Evolutionary conservation across 2,888 invertebrate species (phyloP).

Genomic region (Polylopha cassiicola): DNA sequence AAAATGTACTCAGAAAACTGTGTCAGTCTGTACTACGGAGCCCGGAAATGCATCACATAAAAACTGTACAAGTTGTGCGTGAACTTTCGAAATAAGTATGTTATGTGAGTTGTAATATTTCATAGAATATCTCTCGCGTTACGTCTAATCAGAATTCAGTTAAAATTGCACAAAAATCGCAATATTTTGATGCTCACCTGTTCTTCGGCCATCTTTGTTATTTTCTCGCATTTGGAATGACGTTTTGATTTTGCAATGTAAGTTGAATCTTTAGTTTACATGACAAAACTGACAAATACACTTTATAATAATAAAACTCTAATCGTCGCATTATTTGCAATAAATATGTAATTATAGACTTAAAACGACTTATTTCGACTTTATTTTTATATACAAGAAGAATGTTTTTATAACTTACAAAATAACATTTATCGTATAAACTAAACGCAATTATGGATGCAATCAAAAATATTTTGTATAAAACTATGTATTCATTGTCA

Average conservation of each 20-base stretch:
- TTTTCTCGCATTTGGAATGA: slow-evolving; percentile 70
- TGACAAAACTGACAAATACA: slow-evolving; percentile 4
- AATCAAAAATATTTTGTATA: slow-evolving; percentile 3
- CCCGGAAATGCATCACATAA: slow-evolving; percentile 14
- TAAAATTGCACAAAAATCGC: slow-evolving; percentile 51
- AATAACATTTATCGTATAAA: not conserved
- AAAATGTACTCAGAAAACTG: slow-evolving; percentile 17
- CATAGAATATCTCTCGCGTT: slow-evolving; percentile 19
- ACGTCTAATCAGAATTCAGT: slow-evolving; percentile 43
- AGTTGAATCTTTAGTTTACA: slow-evolving; percentile 5
- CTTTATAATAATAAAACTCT: too few species aligned
- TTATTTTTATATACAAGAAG: too few species aligned
- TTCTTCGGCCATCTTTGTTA: slow-evolving; percentile 86
- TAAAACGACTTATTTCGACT: too few species aligned
- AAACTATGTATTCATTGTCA: slow-evolving; percentile 6
- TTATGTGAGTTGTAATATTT: slow-evolving; percentile 2
- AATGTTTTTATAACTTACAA: not conserved
- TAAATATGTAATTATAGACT: too few species aligned
- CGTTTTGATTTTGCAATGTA: slow-evolving; percentile 44
- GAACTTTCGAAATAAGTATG: slow-evolving; percentile 9
- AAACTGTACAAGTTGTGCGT: slow-evolving; percentile 10
- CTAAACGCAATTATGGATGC: slow-evolving; percentile 13
- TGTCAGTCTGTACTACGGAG: slow-evolving; percentile 16
- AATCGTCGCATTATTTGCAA: too few species aligned
- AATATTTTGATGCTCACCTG: slow-evolving; percentile 81